Evolutionary conservation across 2,113 vertebrate genomes (phyloP).

Genomic region (Eudyptes chrysolophus): DNA sequence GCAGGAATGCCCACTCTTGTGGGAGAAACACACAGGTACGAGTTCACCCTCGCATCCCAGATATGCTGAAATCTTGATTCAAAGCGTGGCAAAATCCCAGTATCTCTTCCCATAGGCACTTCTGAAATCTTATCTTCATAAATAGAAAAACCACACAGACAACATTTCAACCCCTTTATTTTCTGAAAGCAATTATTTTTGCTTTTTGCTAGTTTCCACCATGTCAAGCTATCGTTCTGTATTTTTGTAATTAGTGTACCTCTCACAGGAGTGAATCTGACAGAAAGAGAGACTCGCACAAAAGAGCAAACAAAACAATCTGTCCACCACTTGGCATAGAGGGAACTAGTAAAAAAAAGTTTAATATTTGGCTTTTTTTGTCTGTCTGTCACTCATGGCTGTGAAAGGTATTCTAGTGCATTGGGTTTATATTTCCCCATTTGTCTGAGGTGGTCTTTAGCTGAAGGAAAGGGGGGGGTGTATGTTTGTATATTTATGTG

Average conservation of each 20-base stretch:
- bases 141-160: not conserved
- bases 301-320: not conserved
- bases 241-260: not conserved
- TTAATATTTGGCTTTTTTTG: not conserved
- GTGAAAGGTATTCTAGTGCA: not conserved
- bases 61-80: not conserved
- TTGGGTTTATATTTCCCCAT: not conserved
- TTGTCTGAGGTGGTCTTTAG: not conserved
- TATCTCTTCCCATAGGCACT: not conserved
- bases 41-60: accelerated
- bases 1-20: not conserved
- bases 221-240: not conserved
- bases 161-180: not conserved
- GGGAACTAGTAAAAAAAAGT: not conserved
- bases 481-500: not conserved
- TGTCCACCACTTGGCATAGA: not conserved
- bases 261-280: not conserved
- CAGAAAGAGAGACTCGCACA: not conserved
- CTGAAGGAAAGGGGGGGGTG: not conserved
- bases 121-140: not conserved
- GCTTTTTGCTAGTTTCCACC: not conserved
- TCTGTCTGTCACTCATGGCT: not conserved
- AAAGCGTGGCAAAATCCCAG: not conserved
- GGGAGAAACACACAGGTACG: not conserved
- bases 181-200: not conserved